phyloP scores from a whole-genome alignment of 2,797 vertebrate genomes.

The Picus viridis region DNA sequence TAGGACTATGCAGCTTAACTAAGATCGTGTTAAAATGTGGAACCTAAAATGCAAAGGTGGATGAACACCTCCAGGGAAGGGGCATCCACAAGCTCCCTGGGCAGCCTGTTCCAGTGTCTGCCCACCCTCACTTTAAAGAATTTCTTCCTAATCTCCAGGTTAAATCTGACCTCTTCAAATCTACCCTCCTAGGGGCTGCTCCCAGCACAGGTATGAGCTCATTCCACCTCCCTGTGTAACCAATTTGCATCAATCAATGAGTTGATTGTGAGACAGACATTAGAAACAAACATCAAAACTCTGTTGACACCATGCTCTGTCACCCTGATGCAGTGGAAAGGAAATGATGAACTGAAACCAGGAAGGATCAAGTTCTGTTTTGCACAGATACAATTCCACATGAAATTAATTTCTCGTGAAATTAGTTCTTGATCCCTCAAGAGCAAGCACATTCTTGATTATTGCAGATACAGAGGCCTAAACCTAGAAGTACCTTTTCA shows the following conservation, averaged over 20 bases:
- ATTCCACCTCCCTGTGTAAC: too few species aligned
- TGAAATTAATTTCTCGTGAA: neutral
- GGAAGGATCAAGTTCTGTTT: neutral
- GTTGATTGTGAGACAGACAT: neutral
- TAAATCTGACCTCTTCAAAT: too few species aligned
- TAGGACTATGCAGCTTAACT: neutral
- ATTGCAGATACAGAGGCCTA: neutral
- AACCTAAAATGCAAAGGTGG: neutral
- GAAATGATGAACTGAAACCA: constrained; percentile 10
- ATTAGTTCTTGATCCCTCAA: neutral
- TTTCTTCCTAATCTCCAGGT: too few species aligned
- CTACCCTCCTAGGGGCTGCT: too few species aligned
- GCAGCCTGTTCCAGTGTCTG: too few species aligned
- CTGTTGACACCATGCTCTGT: neutral
- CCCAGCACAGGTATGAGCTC: too few species aligned
- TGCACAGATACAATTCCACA: neutral
- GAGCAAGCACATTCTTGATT: neutral
- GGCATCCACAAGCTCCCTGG: too few species aligned
- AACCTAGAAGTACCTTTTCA: constrained; percentile 30
- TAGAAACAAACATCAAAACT: neutral
- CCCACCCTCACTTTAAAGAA: too few species aligned
- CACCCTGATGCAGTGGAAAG: neutral
- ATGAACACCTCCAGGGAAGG: too few species aligned
- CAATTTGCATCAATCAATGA: too few species aligned
- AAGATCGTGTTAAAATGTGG: rapidly evolving